Conservation (phyloP, 2,888 invertebrate species). For the Sphaeridia pumilis region DNA sequence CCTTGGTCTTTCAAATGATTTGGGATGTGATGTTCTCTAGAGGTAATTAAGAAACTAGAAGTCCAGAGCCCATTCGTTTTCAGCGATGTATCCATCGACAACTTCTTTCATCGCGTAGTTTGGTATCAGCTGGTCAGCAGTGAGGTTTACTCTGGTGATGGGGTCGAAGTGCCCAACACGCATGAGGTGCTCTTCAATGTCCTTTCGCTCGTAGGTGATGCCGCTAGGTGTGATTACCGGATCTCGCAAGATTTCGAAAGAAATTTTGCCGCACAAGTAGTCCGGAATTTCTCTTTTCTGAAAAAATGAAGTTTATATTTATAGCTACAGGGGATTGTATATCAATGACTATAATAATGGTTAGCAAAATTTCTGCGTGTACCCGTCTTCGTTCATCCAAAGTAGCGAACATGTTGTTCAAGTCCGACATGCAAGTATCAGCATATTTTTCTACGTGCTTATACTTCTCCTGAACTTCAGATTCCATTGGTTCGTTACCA, state of each 20-base stretch:
- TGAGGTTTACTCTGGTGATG: conserved; percentile 87
- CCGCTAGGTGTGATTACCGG: conserved; percentile 99
- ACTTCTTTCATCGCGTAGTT: conserved; percentile 99
- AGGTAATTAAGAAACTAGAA: too few relatives aligned
- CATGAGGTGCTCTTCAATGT: conserved; percentile 95
- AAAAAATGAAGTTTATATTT: conserved; percentile 23
- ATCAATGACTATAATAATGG: too few relatives aligned
- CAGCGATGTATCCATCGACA: conserved; percentile 83
- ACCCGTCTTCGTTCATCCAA: conserved; percentile 86
- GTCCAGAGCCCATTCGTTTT: conserved; percentile 96
- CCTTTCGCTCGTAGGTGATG: conserved; percentile 95
- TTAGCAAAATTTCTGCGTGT: too few relatives aligned
- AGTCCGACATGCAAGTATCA: conserved; percentile 51
- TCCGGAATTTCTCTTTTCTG: conserved; percentile 97
- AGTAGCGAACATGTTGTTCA: conserved; percentile 83
- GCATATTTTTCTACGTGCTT: conserved; percentile 30
- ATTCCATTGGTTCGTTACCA: conserved; percentile 3
- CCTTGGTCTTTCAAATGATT: too few relatives aligned
- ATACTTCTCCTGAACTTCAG: conserved; percentile 25
- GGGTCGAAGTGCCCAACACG: conserved; percentile 99
- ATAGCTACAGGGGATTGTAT: neutral
- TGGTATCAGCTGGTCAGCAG: conserved; percentile 91
- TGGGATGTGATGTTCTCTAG: too few relatives aligned
- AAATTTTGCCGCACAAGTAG: conserved; percentile 96
- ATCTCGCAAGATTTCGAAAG: conserved; percentile 93